phyloP scores from a whole-genome alignment of 53 echinoderm and acorn worm genomes.

The Holothuria leucospilota region DNA sequence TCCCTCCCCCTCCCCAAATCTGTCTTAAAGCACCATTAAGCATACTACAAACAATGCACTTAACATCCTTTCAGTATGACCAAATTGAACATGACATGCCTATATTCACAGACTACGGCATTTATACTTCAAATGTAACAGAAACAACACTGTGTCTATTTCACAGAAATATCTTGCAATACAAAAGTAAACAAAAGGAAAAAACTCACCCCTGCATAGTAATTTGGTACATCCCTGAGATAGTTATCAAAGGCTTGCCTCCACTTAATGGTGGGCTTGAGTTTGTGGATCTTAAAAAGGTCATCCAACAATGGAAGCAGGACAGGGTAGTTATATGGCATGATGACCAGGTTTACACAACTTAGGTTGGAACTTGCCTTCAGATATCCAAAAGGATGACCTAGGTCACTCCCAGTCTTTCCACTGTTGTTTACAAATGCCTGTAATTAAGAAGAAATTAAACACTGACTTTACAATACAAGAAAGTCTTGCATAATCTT shows the following conservation, averaged over 20 bases:
- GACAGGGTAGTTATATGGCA: constrained; percentile 98
- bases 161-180: too few relatives aligned
- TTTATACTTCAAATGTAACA: too few relatives aligned
- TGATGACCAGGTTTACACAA: constrained; percentile 88
- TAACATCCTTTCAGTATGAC: too few relatives aligned
- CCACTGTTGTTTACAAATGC: constrained; percentile 91
- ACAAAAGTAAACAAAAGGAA: too few relatives aligned
- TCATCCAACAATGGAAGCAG: constrained; percentile 92
- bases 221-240: constrained; percentile 92
- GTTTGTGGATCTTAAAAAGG: constrained; percentile 92
- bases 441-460: constrained; percentile 37
- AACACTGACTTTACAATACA: too few relatives aligned
- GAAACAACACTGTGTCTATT: too few relatives aligned
- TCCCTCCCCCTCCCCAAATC: too few relatives aligned
- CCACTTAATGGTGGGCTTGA: constrained; percentile 91
- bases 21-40: too few relatives aligned
- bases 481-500: too few relatives aligned
- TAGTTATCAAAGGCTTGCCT: constrained; percentile 91
- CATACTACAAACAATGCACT: too few relatives aligned
- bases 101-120: too few relatives aligned
- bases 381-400: constrained; percentile 95
- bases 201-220: constrained; percentile 89
- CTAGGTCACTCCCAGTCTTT: constrained; percentile 74
- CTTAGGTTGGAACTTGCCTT: constrained; percentile 91
- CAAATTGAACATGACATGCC: too few relatives aligned